Evolutionary conservation across 2,888 invertebrate genomes (phyloP).

Genomic region (Nycteola revayana): DNA sequence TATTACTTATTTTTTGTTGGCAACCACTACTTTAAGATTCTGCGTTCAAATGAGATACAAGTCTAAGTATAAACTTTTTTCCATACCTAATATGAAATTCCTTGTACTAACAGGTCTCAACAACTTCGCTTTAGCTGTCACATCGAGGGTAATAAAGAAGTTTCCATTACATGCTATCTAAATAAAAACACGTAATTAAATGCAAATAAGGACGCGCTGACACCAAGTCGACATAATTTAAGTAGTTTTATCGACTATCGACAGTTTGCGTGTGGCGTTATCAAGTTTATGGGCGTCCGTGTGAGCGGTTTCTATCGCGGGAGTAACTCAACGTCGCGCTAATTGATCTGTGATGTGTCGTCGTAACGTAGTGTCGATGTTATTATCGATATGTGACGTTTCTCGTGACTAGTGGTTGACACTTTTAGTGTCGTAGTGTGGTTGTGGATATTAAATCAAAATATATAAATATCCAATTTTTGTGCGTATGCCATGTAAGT

Average conservation of each 20-base stretch:
- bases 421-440: too few species aligned
- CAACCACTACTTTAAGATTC: too few species aligned
- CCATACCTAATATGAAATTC: too few species aligned
- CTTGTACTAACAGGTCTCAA: too few species aligned
- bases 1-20: too few species aligned
- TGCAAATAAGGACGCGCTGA: constrained; percentile 62
- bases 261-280: constrained; percentile 59
- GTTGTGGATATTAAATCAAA: too few species aligned
- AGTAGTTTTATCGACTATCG: constrained; percentile 60
- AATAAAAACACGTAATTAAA: constrained; percentile 47
- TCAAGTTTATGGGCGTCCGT: constrained; percentile 61
- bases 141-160: constrained; percentile 15
- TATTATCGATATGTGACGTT: not conserved
- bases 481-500: too few species aligned
- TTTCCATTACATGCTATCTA: constrained; percentile 28
- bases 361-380: constrained; percentile 19
- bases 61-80: too few species aligned
- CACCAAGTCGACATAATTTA: constrained; percentile 65
- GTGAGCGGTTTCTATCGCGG: constrained; percentile 48
- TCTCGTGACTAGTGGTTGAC: not conserved
- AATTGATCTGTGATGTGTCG: constrained; percentile 46
- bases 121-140: constrained; percentile 22
- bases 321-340: constrained; percentile 64
- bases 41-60: too few species aligned
- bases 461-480: too few species aligned